Percentiles rank a stretch among this genome's conserved stretches.
Conservation (phyloP, 2,113 vertebrate genomes). For the Calyptomena viridis region DNA sequence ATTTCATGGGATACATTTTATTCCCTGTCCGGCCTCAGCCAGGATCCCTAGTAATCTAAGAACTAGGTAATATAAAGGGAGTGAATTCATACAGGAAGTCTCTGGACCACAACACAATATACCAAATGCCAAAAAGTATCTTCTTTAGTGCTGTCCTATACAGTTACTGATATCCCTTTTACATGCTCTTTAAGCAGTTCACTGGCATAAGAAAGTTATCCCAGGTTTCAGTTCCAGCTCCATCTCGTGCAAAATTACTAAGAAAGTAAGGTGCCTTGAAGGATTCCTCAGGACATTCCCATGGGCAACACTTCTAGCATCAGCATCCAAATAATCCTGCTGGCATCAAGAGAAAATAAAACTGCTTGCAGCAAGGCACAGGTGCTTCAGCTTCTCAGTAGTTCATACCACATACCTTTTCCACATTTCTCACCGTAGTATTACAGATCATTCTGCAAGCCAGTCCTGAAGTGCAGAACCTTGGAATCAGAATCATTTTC, state of each 20-base stretch:
- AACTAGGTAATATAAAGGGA: neutral
- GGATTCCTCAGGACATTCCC: neutral
- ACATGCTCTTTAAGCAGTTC: neutral
- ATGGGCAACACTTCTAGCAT: neutral
- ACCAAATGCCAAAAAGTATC: neutral
- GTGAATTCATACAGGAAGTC: neutral
- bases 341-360: neutral
- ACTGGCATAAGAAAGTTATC: neutral
- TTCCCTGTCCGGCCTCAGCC: neutral
- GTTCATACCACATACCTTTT: neutral
- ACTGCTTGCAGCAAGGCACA: neutral
- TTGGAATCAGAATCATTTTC: neutral
- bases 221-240: neutral
- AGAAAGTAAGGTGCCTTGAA: neutral
- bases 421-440: accelerated
- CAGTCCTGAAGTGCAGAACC: neutral
- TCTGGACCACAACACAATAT: neutral
- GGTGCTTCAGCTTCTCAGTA: neutral
- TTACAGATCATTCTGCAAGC: neutral
- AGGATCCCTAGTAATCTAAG: neutral
- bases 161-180: neutral
- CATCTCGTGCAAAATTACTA: neutral
- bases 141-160: neutral
- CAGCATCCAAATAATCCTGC: neutral
- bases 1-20: neutral